Percentiles rank a stretch among this genome's conserved stretches.
Conservation (phyloP, 2,888 invertebrate species). For the Tenthredo distinguenda region DNA sequence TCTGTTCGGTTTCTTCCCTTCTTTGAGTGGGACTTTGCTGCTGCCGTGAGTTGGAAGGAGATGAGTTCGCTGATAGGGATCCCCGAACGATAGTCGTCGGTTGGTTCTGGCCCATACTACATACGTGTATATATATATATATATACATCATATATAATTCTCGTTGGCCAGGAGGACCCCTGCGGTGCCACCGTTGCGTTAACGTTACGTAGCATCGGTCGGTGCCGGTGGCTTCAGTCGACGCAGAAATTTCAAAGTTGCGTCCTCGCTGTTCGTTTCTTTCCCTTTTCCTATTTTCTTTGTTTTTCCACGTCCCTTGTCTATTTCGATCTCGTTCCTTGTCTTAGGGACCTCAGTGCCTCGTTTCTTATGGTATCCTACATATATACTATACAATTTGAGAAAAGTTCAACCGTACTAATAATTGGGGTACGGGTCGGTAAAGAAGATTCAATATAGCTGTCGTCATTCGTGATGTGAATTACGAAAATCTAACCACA, state of each 20-base stretch:
- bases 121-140: neutral
- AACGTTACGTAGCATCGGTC: constrained; percentile 11
- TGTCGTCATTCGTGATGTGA: constrained; percentile 17
- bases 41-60: constrained; percentile 60
- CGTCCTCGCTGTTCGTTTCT: neutral
- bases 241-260: constrained; percentile 64
- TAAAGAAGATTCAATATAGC: constrained; percentile 24
- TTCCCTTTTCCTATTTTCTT: constrained; percentile 46
- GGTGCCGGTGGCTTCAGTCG: constrained; percentile 55
- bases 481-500: constrained; percentile 5
- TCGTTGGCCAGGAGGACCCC: constrained; percentile 64
- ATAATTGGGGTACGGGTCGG: neutral
- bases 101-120: constrained; percentile 50
- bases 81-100: constrained; percentile 67
- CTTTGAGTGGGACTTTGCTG: constrained; percentile 58
- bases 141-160: neutral
- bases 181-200: constrained; percentile 64
- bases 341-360: neutral
- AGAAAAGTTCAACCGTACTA: neutral
- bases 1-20: neutral
- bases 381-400: neutral
- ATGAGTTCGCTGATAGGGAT: constrained; percentile 53
- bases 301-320: constrained; percentile 23
- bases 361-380: neutral
- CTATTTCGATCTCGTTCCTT: constrained; percentile 34